Conservation (phyloP, 2,888 invertebrate genomes). For the Smittia sp. region DNA sequence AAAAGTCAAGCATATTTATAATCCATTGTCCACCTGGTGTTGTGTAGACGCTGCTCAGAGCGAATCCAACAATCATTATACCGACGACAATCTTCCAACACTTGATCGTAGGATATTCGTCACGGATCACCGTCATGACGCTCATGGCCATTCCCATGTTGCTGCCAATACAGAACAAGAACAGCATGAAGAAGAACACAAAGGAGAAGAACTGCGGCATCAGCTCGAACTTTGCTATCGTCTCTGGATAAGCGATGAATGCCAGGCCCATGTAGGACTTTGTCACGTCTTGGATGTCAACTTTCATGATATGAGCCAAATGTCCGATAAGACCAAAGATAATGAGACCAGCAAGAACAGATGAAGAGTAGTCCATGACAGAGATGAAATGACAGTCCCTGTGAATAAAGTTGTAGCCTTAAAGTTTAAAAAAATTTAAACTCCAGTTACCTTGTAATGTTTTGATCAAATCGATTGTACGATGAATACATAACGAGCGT, state of each 20-base stretch:
- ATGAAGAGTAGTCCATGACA: conserved; percentile 58
- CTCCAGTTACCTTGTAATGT: conserved; percentile 58
- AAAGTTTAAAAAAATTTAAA: conserved; percentile 36
- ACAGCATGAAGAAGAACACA: conserved; percentile 59
- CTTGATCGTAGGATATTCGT: conserved; percentile 53
- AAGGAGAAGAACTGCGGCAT: conserved; percentile 57
- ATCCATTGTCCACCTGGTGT: conserved; percentile 74
- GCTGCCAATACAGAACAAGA: conserved; percentile 57
- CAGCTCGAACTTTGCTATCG: conserved; percentile 57
- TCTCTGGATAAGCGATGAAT: conserved; percentile 61
- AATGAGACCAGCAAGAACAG: conserved; percentile 58
- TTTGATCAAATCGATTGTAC: conserved; percentile 61
- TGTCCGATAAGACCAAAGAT: conserved; percentile 60
- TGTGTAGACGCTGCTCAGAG: conserved; percentile 61
- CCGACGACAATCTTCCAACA: conserved; percentile 58
- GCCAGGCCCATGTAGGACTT: conserved; percentile 58
- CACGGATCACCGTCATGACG: conserved; percentile 55
- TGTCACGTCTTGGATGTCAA: conserved; percentile 55
- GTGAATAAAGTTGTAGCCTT: neutral
- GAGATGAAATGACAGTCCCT: conserved; percentile 61
- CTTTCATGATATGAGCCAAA: conserved; percentile 56
- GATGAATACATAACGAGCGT: conserved; percentile 62
- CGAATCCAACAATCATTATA: conserved; percentile 56
- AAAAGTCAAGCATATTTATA: conserved; percentile 68
- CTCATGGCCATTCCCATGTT: conserved; percentile 56